Evolutionary conservation across 2,797 vertebrate species (phyloP).

Genomic region (Pangasius mekongensis): DNA sequence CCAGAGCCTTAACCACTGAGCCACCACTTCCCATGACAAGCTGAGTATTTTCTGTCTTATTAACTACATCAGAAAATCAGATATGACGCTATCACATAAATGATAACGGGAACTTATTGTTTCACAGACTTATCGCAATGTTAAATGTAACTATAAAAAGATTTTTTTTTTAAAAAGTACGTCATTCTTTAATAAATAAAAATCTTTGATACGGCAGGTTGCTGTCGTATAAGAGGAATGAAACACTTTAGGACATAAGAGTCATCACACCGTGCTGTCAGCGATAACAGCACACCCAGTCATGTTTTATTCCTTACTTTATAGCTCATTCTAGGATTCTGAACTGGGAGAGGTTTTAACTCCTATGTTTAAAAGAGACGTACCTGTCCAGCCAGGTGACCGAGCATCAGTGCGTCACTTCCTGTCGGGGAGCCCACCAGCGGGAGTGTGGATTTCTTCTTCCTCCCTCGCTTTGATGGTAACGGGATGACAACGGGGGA

Average conservation of each 20-base stretch:
- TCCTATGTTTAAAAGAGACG: neutral
- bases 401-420: conserved; percentile 75
- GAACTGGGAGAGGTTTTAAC: too few relatives aligned
- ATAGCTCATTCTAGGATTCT: neutral
- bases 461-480: conserved; percentile 84
- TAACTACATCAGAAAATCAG: neutral
- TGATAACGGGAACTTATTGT: neutral
- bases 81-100: neutral
- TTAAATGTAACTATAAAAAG: neutral
- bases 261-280: too few relatives aligned
- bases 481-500: conserved; percentile 78
- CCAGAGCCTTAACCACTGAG: neutral
- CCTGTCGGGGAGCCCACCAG: conserved; percentile 73
- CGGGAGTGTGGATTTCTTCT: conserved; percentile 84
- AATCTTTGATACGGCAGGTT: neutral
- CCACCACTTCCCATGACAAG: neutral
- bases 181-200: neutral
- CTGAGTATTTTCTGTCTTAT: neutral
- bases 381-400: conserved; percentile 74
- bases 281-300: neutral
- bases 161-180: neutral
- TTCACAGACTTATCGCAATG: neutral
- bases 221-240: neutral
- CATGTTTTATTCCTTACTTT: neutral
- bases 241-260: neutral